Percentiles rank a stretch among this genome's conserved stretches.
Evolutionary conservation across 2,797 vertebrate species (phyloP).

Genomic region (Ceyx erithaca): DNA sequence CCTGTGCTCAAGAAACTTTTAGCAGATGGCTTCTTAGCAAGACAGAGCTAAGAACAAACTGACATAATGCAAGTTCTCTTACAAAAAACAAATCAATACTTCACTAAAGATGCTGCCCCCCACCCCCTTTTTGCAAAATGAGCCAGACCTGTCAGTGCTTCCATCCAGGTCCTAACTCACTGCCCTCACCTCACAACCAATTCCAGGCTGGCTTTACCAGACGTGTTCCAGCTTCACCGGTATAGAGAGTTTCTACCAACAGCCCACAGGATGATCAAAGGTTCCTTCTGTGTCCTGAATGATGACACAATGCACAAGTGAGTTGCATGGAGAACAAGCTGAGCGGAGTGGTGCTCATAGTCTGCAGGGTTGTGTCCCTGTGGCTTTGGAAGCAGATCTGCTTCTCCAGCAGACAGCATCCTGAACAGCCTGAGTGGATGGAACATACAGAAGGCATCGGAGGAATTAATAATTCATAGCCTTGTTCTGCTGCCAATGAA

Average conservation of each 20-base stretch:
- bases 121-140: not conserved
- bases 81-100: not conserved
- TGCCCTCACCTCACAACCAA: not conserved
- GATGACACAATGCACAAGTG: not conserved
- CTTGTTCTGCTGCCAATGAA: constrained; percentile 38
- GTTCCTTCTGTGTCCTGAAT: not conserved
- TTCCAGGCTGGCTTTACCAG: not conserved
- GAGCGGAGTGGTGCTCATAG: not conserved
- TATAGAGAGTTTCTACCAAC: not conserved
- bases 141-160: not conserved
- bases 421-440: constrained; percentile 16
- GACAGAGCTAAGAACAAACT: not conserved
- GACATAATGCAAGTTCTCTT: not conserved
- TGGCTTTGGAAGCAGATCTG: constrained; percentile 26
- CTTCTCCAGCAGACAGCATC: constrained; percentile 1
- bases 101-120: not conserved
- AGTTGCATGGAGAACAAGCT: not conserved
- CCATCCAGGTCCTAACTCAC: not conserved
- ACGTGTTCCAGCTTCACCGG: not conserved
- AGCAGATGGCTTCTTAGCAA: not conserved
- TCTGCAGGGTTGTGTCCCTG: not conserved
- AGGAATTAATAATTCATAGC: constrained; percentile 58
- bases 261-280: not conserved
- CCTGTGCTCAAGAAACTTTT: not conserved
- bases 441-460: constrained; percentile 27